Evolutionary conservation across 2,113 vertebrate species (phyloP).

Genomic region (Macrotis lagotis): DNA sequence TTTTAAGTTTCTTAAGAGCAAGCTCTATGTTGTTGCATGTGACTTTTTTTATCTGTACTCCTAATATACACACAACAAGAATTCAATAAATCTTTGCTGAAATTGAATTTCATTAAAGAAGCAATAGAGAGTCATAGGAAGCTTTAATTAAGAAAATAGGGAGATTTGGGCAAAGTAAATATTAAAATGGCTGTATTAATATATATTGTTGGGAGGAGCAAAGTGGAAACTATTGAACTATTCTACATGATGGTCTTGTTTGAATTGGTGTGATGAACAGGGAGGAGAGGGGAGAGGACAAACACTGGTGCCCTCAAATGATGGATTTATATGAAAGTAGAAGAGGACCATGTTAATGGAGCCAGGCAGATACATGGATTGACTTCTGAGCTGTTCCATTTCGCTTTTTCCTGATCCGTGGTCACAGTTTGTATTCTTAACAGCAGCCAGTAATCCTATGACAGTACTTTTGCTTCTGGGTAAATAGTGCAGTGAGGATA

Average conservation of each 20-base stretch:
- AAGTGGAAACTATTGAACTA: background rate
- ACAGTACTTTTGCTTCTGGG: background rate
- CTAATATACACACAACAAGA: no score
- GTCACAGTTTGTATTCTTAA: no score
- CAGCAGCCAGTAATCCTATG: no score
- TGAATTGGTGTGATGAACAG: background rate
- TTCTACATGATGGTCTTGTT: background rate
- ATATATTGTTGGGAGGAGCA: background rate
- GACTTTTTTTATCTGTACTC: no score
- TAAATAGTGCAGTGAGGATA: background rate
- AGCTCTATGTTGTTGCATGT: no score
- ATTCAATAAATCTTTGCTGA: no score
- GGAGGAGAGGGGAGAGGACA: background rate
- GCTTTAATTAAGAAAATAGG: background rate
- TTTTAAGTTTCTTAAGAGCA: no score
- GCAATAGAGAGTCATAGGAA: background rate
- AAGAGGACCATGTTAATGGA: background rate
- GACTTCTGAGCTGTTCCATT: background rate
- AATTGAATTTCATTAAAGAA: background rate
- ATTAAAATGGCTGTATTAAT: background rate
- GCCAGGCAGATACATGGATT: background rate
- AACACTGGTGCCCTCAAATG: background rate
- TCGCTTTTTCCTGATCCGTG: background rate
- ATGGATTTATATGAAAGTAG: background rate
- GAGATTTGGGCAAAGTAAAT: background rate